Evolutionary conservation across 2,888 invertebrate species (phyloP).

Genomic region (Alviniconcha strummeri): DNA sequence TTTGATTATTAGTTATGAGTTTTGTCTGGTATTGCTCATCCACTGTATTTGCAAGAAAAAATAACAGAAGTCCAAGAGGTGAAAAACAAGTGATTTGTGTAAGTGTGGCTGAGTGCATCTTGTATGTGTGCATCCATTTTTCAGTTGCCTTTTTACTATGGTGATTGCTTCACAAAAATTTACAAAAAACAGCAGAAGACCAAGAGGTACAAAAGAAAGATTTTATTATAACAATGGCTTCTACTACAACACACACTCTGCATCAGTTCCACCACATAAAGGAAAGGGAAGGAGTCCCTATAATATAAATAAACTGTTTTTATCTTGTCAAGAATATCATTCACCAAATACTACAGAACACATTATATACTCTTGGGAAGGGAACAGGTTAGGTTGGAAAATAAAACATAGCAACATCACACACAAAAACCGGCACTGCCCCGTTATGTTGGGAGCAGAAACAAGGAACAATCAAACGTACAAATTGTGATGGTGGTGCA

Average conservation of each 20-base stretch:
- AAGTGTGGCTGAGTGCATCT: no score
- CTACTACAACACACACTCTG: conserved; percentile 30
- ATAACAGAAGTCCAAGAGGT: neutral
- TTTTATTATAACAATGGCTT: conserved; percentile 35
- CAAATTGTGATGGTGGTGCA: neutral
- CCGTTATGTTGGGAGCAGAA: neutral
- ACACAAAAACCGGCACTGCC: conserved; percentile 7
- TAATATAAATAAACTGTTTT: conserved; percentile 21
- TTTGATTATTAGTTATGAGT: no score
- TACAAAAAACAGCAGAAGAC: neutral
- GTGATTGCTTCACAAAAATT: no score
- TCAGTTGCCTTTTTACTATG: no score
- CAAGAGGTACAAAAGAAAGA: conserved; percentile 31
- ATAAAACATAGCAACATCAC: conserved; percentile 16
- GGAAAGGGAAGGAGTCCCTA: conserved; percentile 17
- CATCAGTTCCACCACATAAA: conserved; percentile 30
- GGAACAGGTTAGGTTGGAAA: neutral
- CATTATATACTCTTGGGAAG: conserved; percentile 11
- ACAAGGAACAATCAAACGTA: conserved; percentile 8
- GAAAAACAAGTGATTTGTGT: no score
- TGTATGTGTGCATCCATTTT: no score
- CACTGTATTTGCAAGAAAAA: neutral
- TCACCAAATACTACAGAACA: conserved; percentile 20
- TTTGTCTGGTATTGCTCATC: no score
- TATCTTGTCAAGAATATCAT: neutral